Base-by-base conservation (phyloP, 2,797 vertebrate species). In the Synaphobranchus kaupii region DNA sequence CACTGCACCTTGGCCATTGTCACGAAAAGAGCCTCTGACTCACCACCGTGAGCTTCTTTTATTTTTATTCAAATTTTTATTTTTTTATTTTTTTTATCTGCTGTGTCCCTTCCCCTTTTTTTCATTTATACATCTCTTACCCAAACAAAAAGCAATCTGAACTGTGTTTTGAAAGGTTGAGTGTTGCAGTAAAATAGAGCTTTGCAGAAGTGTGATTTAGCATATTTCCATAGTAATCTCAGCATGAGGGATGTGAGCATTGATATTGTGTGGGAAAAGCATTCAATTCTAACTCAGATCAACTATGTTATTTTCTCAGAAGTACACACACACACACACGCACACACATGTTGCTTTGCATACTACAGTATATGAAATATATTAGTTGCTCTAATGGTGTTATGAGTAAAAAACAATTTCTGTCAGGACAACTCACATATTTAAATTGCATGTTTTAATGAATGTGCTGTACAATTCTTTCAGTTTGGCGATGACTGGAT, bases 151-250 rank as follows among this genome's bases (percentile, higher is more conserved):
- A 52, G 39, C 31, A 66, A 15, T 68, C 44, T 47, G 76, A 22
- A 48, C 76, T 48, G 1, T 50, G 78, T 81, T 76, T 76, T 81
- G 78, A 81, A 81, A 81, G 78, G 78, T n/a, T 76, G 73, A 76
- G 73, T 71, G 28, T 28, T 7, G 73, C 39, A 47, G 39, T 81
- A 81, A 81, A 81, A 50, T 81, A 50, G 47, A 81, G 20, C 47
- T 81, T 81, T 81, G 44, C 44, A 81, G 44, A 81, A 81, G 47
- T 48, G 78, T 80, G 76, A 80, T 80, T 47, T 80, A 48, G 17
- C 6, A 22, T 48, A 47, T 80, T 80, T 80, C 44, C 76, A 80
- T 20, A 76, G 71, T 76, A 76, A 76, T 76, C 31, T 76, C 71
- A 34, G 13, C 31, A 4, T 31, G 12, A 39, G 34, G 13, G 34